Percentiles rank a stretch among this genome's conserved stretches.
Evolutionary conservation across 2,797 vertebrate genomes (phyloP).

Genomic region (Luscinia megarhynchos): DNA sequence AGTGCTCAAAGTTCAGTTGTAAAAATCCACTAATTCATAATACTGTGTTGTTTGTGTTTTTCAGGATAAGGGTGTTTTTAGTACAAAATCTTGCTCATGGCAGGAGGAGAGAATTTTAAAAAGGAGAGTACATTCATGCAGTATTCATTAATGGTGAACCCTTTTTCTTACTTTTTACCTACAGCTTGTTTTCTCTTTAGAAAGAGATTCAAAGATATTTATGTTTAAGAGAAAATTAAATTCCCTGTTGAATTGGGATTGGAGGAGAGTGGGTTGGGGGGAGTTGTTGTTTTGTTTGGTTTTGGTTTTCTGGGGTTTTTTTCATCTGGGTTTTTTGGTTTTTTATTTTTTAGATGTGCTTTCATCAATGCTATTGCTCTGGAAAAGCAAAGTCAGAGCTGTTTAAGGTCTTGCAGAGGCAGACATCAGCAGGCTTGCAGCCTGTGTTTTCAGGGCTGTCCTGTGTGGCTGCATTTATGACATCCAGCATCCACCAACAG

Average conservation of each 20-base stretch:
- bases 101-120: not conserved
- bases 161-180: not conserved
- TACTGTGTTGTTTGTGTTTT: not conserved
- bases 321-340: not conserved
- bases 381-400: not conserved
- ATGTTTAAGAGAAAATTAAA: not conserved
- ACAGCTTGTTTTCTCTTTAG: not conserved
- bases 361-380: not conserved
- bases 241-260: not conserved
- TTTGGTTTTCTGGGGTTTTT: not conserved
- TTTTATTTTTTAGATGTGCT: not conserved
- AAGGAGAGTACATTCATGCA: not conserved
- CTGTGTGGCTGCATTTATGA: not conserved
- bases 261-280: not conserved
- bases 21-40: not conserved
- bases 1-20: not conserved
- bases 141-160: not conserved
- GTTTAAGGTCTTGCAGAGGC: not conserved
- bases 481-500: not conserved
- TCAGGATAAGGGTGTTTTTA: not conserved
- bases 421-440: not conserved
- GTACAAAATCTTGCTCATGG: not conserved
- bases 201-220: not conserved
- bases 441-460: not conserved
- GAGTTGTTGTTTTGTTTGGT: not conserved